phyloP scores from a whole-genome alignment of 2,113 vertebrate species.

The Otis tarda region DNA sequence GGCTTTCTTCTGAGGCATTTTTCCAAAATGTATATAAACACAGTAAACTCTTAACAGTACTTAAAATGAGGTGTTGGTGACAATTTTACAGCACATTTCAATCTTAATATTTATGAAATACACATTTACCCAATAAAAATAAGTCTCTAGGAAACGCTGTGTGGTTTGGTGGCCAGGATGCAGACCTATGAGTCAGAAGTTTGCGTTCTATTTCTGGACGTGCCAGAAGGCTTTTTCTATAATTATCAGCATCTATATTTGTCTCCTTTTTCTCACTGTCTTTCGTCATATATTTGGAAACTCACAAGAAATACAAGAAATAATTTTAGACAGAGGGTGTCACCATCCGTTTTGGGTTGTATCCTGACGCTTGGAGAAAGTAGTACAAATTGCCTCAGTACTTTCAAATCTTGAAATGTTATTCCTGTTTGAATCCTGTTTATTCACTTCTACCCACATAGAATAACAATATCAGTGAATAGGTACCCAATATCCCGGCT shows the following conservation, averaged over 20 bases:
- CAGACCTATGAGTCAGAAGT: constrained; percentile 57
- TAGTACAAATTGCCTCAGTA: background rate
- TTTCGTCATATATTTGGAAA: constrained; percentile 51
- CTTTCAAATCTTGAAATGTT: background rate
- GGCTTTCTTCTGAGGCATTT: background rate
- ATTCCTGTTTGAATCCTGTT: background rate
- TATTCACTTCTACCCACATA: background rate
- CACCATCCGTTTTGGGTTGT: background rate
- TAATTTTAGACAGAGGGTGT: background rate
- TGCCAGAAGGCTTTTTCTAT: constrained; percentile 64
- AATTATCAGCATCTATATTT: constrained; percentile 59
- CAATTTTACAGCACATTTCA: background rate
- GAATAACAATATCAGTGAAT: background rate
- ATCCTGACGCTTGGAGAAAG: background rate
- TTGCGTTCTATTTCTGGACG: background rate
- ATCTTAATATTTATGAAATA: background rate
- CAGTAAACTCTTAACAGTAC: background rate
- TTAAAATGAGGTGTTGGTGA: background rate
- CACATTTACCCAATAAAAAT: background rate
- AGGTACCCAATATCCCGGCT: background rate
- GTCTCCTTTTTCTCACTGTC: constrained; percentile 1
- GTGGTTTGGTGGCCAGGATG: background rate
- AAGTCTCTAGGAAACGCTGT: background rate
- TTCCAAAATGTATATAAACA: background rate
- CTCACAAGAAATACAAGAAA: constrained; percentile 27